Evolutionary conservation across 2,797 vertebrate genomes (phyloP).

Genomic region (Phaenicophaeus curvirostris): DNA sequence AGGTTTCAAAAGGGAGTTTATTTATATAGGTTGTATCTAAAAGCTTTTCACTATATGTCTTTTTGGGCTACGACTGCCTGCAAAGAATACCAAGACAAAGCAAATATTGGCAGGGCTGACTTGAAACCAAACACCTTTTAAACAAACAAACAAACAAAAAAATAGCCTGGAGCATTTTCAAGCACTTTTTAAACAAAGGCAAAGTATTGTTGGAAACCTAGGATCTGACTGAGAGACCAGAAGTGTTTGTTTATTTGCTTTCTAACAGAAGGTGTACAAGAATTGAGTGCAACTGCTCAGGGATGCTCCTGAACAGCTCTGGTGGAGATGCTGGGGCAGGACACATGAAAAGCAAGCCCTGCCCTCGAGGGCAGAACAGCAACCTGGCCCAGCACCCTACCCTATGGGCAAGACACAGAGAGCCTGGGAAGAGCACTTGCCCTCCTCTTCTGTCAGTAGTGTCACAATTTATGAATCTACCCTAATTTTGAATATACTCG

Average conservation of each 20-base stretch:
- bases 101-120: neutral
- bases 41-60: neutral
- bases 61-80: neutral
- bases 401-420: fast-evolving
- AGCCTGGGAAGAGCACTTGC: neutral
- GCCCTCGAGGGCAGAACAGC: neutral
- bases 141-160: neutral
- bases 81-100: neutral
- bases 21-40: neutral
- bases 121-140: neutral
- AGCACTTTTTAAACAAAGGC: neutral
- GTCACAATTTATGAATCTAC: neutral
- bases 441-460: neutral
- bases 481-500: neutral
- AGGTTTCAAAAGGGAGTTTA: neutral
- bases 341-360: neutral
- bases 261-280: neutral
- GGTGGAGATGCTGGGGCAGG: neutral
- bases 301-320: neutral
- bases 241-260: neutral
- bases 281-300: neutral
- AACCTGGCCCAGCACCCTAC: neutral
- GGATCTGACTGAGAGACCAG: neutral
- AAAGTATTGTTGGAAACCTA: neutral
- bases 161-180: neutral